Base-by-base conservation (phyloP, 2,113 vertebrate genomes). In the Candoia aspera region DNA sequence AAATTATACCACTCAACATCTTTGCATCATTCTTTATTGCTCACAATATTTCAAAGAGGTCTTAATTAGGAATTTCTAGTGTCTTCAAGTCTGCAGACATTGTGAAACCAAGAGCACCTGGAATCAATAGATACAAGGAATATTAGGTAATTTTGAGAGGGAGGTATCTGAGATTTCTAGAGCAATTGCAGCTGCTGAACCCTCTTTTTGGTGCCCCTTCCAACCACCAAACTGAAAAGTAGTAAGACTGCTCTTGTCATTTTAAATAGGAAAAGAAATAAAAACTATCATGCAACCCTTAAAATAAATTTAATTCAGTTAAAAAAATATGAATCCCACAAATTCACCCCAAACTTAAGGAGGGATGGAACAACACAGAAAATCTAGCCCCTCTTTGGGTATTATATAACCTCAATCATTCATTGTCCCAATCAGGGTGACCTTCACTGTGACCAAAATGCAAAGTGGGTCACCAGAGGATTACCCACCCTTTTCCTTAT, bases 21-120 rank as follows among this genome's bases (percentile, higher is more conserved):
- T 86, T 92, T 19, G 60, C 92, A 29, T 92, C 59, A 93, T 62
- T 91, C 13, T 37, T 87, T 4, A 68, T 95, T 62, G 3, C 12
- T 91, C 11, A 37, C 15, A 79, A 91, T 91, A 90, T 46, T 93
- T 93, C 46, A 94, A 94, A 93, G 15, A 12, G 2, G 1, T 91
- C 94, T 92, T 91, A 90, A 93, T 90, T 93, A 92, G 33, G 17
- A 5, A 8, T 90, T 12, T 87, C 87, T 90, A 95, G 53, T 90
- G 86, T 87, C 92, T 49, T 6, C 6, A 86, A 79, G 55, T 91
- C 87, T 92, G 91, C 1, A n/a, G 93, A 88, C 5, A 29, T 92
- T 84, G 4, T 90, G 84, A 53, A 86, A 37, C 90, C 1, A 92
- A 91, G 89, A 88, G 89, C 26, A 91, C 90, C 86, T 8, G 86